Evolutionary conservation across 2,113 vertebrate species (phyloP).

Genomic region (Austrofundulus limnaeus): DNA sequence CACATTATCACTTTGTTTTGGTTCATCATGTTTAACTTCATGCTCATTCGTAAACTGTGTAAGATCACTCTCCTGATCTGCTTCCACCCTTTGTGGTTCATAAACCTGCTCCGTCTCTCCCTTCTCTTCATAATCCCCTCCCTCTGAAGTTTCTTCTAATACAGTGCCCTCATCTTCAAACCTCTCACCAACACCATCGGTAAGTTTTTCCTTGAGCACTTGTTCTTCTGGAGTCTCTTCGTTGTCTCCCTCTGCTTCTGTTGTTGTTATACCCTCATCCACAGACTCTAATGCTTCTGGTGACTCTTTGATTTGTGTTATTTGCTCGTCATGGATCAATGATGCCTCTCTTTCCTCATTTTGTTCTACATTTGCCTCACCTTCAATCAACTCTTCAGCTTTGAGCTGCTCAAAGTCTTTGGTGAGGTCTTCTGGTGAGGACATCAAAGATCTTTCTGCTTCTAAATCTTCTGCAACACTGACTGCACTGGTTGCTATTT

Average conservation of each 20-base stretch:
- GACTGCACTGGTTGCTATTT: constrained; percentile 47
- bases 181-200: constrained; percentile 82
- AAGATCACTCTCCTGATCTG: constrained; percentile 57
- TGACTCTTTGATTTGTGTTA: constrained; percentile 83
- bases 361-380: constrained; percentile 77
- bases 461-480: constrained; percentile 78
- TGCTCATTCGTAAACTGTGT: constrained; percentile 62
- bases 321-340: constrained; percentile 74
- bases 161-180: constrained; percentile 93
- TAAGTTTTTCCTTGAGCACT: constrained; percentile 81
- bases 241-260: constrained; percentile 89
- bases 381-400: constrained; percentile 83
- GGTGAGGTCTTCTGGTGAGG: constrained; percentile 94
- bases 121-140: constrained; percentile 92
- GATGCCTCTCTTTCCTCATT: constrained; percentile 71
- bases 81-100: constrained; percentile 79
- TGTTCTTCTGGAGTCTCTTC: constrained; percentile 88
- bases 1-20: constrained; percentile 61
- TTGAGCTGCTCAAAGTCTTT: constrained; percentile 93
- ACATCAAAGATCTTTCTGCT: constrained; percentile 88
- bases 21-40: constrained; percentile 13
- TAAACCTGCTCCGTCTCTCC: constrained; percentile 90
- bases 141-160: constrained; percentile 89
- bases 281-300: constrained; percentile 85
- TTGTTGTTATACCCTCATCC: constrained; percentile 93